Evolutionary conservation across 2,113 vertebrate species (phyloP), one percentile per base, ranked within the genome.

Genomic region (Sander lucioperca): DNA sequence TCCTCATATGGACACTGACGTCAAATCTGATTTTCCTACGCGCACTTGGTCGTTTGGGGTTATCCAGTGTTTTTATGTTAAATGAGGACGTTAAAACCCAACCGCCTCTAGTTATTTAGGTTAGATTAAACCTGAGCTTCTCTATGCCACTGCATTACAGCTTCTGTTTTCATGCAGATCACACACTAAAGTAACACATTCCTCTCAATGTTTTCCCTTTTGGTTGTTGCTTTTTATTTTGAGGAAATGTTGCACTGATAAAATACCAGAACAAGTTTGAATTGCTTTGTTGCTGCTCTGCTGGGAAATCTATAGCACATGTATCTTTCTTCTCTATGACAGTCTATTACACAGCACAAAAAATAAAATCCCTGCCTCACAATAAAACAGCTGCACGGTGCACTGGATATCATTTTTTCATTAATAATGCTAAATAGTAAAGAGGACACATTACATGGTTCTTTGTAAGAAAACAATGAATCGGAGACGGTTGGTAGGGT

Each of bases 1-100:
- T 87, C 94, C 93, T 86, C 50, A 94, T 94, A 90, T 92, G 92
- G 94, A 45, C 82, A 77, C 19, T 92, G 90, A 94, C 89, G 84
- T 88, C 36, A 39, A 36, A 25, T 2, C 45, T 15, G 61, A 47
- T 53, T 91, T 93, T 93, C 91, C 92, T 79, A 77, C 48, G 64
- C 80, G 87, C 93, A 89, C 90, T 85, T 89, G 91, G 88, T 89
- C 2, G 47, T 86, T 56, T 65, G 88, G 92, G 94, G 91, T 92
- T 91, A 91, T 87, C 84, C 89, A 39, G 79, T 94, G 89, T 92
- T 88, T 90, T 82, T 88, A 74, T 81, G 86, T 15, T 69, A 68
- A 81, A 71, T 93, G 91, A 43, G 39, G 39, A 93, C 90, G 90
- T 86, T 47, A 19, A 63, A 77, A 51, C 47, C 63, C 36, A 45